These are phyloP conservation scores for Homarus gammarus DNA, from an alignment of 2,888 invertebrate genomes.

Conservation along the genomic window DNA sequence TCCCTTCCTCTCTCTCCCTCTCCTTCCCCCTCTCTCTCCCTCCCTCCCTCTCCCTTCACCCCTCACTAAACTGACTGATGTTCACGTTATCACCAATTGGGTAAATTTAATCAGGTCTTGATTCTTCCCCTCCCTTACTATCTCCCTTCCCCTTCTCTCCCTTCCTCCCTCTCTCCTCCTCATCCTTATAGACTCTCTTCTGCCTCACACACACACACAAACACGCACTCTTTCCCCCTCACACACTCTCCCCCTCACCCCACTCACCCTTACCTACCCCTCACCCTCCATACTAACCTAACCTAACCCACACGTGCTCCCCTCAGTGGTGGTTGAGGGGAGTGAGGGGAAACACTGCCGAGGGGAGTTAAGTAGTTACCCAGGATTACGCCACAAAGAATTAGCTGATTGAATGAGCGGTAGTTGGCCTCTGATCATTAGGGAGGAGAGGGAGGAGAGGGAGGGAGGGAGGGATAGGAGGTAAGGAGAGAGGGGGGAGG, in stretches of 20 bases:
- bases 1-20: not conserved
- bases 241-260: too few species aligned
- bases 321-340: not conserved
- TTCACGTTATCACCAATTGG: conserved; percentile 36
- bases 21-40: not conserved
- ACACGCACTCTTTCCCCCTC: too few species aligned
- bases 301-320: too few species aligned
- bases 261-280: too few species aligned
- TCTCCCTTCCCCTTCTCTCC: too few species aligned
- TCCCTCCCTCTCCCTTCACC: not conserved
- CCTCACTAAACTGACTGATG: conserved; percentile 19
- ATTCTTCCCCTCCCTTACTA: conserved; percentile 45
- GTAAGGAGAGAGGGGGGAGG: not conserved
- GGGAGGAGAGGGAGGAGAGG: not conserved
- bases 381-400: conserved; percentile 36
- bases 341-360: not conserved
- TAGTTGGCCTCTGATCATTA: not conserved
- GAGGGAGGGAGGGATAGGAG: not conserved
- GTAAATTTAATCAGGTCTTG: conserved; percentile 49
- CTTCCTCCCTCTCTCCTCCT: not conserved
- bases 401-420: conserved; percentile 47
- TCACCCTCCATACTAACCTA: too few species aligned
- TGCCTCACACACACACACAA: too few species aligned
- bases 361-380: conserved; percentile 21
- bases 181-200: not conserved